Base-by-base conservation (phyloP, 2,113 vertebrate species). In the Hippocampus barbouri region DNA sequence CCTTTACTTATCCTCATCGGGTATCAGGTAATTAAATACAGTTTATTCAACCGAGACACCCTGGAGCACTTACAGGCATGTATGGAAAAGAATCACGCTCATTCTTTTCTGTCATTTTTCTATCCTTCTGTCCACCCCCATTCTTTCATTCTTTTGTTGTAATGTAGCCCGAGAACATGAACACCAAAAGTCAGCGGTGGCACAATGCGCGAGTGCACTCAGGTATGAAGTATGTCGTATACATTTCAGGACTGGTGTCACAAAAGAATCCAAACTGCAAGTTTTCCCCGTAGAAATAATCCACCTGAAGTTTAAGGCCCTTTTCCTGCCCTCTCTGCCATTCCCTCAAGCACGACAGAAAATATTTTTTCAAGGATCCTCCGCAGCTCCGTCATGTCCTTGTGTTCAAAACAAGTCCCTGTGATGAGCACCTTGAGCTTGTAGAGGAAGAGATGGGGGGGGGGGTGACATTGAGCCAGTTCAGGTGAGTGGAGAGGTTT, bases 121-220 rank as follows among this genome's bases (percentile, higher is more conserved):
- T 70, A 76, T 74, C 72, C 81, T 75, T 73, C 70, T 75, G 76
- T 83, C 80, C 84, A 69, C 74, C 71, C 49, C 63, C 68, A 38
- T 77, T 81, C 69, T 71, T 76, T 70, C 53, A n/a, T 30, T 25
- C 74, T 77, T 34, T 75, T 83, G 68, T 85, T 88, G 88, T 91
- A 91, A 92, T 90, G 91, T 79, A 92, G 90, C 86, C 85, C 81
- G 80, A 79, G 78, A 79, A 88, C 83, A 87, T 89, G 86, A 38
- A 90, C 90, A 88, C 84, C 80, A 79, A 77, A 90, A 88, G 85
- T 89, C 83, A 61, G 79, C 84, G 72, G 76, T 80, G 74, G 69
- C 34, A 63, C 74, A 75, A 74, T 85, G 76, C 16, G 65, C 77
- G 70, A n/a, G 78, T 74, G 30, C 74, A 73, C 60, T 59, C 70